Evolutionary conservation across 2,797 vertebrate species (phyloP).

Genomic region (Manis pentadactyla): DNA sequence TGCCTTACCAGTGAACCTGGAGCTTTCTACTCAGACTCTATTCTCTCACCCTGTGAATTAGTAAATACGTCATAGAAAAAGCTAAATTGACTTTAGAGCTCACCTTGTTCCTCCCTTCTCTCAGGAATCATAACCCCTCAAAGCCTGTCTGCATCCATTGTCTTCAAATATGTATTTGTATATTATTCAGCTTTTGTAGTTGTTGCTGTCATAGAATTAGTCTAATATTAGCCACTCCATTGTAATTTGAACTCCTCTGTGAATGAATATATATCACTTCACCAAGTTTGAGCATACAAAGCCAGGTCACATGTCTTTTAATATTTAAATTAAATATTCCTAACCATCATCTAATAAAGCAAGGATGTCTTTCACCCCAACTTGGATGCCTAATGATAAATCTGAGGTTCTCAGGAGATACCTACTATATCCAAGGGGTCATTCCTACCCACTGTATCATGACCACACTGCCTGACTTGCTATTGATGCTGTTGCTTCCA

Average conservation of each 20-base stretch:
- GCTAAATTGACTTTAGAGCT: background rate
- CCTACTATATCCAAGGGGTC: background rate
- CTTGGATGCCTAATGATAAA: background rate
- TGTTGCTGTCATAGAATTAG: background rate
- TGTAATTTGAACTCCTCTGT: background rate
- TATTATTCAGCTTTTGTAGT: background rate
- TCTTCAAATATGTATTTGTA: slow-evolving; percentile 14
- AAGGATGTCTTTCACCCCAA: background rate
- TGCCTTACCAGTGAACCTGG: background rate
- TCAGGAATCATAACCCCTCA: background rate
- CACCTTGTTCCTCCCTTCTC: background rate
- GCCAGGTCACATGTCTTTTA: background rate
- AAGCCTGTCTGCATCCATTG: background rate
- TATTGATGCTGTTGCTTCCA: background rate
- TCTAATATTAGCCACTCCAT: background rate
- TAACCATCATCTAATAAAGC: background rate
- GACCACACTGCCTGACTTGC: slow-evolving; percentile 4
- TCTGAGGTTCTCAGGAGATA: background rate
- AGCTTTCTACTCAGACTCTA: background rate
- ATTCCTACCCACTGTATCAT: background rate
- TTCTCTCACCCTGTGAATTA: background rate
- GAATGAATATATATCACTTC: background rate
- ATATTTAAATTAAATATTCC: background rate
- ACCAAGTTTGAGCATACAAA: background rate
- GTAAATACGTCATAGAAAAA: background rate